Conservation (phyloP, 2,113 vertebrate genomes). For the Saguinus midas region DNA sequence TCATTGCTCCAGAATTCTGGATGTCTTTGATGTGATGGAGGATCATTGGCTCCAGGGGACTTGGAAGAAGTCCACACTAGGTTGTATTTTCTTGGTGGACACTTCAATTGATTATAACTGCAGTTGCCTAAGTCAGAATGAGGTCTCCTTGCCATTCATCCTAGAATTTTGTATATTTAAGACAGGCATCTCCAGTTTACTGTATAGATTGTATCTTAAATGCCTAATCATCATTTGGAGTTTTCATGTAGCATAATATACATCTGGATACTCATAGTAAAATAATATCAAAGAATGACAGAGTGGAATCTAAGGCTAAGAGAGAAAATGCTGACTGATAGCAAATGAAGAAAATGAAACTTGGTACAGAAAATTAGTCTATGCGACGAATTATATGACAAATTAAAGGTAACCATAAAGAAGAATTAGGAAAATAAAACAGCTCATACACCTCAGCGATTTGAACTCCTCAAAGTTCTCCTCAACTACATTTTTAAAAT, state of each 20-base stretch:
- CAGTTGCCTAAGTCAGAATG: background rate
- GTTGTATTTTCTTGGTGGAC: background rate
- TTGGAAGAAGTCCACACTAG: background rate
- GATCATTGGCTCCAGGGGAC: background rate
- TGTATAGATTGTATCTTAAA: background rate
- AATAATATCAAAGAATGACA: background rate
- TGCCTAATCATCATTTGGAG: background rate
- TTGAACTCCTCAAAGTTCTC: background rate
- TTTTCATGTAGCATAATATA: background rate
- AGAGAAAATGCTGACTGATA: background rate
- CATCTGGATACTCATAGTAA: background rate
- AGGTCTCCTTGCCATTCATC: too few species aligned
- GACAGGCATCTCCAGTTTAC: background rate
- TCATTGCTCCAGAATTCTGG: accelerated
- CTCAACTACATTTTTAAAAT: background rate
- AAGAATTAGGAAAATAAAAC: background rate
- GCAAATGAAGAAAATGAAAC: background rate
- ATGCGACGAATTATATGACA: background rate
- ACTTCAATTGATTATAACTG: background rate
- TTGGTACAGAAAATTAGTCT: background rate
- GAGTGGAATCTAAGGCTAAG: background rate
- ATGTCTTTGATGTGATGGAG: accelerated
- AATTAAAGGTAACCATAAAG: background rate
- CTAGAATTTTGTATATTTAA: background rate
- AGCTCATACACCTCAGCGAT: background rate